Base-by-base conservation (phyloP, 2,113 vertebrate genomes). In the Dicentrarchus labrax region DNA sequence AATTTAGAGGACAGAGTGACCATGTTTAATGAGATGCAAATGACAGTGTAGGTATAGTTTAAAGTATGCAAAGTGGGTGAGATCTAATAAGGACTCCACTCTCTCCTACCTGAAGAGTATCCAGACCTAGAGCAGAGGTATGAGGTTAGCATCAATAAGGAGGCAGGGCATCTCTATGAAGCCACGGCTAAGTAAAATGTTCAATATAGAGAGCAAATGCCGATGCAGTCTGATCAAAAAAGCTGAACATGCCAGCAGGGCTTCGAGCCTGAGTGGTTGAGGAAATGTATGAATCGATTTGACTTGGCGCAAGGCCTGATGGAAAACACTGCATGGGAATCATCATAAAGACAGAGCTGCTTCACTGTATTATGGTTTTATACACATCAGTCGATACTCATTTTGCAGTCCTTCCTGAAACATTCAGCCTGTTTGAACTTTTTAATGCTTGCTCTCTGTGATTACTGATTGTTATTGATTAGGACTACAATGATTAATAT, bases 271-370 rank as follows among this genome's bases (percentile, higher is more conserved):
- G 78, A 91, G 83, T 54, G 79, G 80, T 89, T 36, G 39, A 90
- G 88, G 88, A 91, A 90, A 90, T 80, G 68, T 84, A 83, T 64
- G 67, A 90, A 91, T 95, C 60, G 78, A 92, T 93, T 61, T 62
- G 72, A 75, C 77, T 80, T 80, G 60, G 76, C 39, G 9, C 45
- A 62, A 54, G 62, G 59, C 86, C 80, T 75, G 76, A 93, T 90
- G 77, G 76, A 88, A 71, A 78, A 75, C 71, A 36, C 36, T 30
- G 67, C 86, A 83, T 56, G 72, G 76, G 76, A 86, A 86, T 86
- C 53, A 51, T 51, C 75, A 62, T 85, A 87, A 85, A 89, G 88
- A 83, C 77, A 56, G 81, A 88, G 85, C 80, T 61, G 74, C 84
- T 82, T 83, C 64, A 43, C 53, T 84, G 65, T 69, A 54, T 87